Evolutionary conservation across 1,140 invertebrate genomes (phyloP), one percentile per base, ranked within the genome.

Genomic region (Sesamia nonagrioides): DNA sequence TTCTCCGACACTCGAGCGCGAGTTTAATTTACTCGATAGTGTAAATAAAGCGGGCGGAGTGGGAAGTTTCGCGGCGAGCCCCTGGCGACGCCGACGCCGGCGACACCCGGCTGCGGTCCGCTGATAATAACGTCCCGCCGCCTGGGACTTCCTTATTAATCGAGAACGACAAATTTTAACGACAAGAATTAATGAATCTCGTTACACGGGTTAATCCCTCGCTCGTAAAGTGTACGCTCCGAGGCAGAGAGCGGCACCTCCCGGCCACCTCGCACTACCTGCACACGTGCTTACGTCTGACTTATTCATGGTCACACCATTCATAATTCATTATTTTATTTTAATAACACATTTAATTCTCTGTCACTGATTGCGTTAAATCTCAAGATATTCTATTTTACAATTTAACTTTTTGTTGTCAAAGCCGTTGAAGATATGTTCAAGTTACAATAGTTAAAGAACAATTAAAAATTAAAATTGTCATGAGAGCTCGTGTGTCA

Each of bases 131-230:
- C 91, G 89, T 93, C 84, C 86, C 86, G 83, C 86, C 89, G 83
- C 85, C 86, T 86, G 87, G 92, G 92, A 89, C 90, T 91, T 92
- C 91, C 94, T 95, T 95, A 95, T 95, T 95, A 95, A 95, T 95
- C 91, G 95, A 92, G 94, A 95, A 95, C 94, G 93, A 95, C 95
- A 95, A 95, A 95, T 95, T 95, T 95, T 95, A 95, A 95, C 95
- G 94, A 95, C 95, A 95, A 94, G 92, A 95, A 95, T 95, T 95
- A 95, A 95, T 95, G 94, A 95, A 94, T 95, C 95, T 95, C 94
- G 94, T 95, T 95, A 95, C 94, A 93, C 88, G 95, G 95, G 95
- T 95, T 95, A 95, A 95, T 95, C 94, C 92, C 90, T 86, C 88
- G 92, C 83, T 95, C 95, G 95, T 95, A 95, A 95, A 95, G 91